Conservation (phyloP, 1,140 invertebrate genomes). For the Drosophila lacertosa region DNA sequence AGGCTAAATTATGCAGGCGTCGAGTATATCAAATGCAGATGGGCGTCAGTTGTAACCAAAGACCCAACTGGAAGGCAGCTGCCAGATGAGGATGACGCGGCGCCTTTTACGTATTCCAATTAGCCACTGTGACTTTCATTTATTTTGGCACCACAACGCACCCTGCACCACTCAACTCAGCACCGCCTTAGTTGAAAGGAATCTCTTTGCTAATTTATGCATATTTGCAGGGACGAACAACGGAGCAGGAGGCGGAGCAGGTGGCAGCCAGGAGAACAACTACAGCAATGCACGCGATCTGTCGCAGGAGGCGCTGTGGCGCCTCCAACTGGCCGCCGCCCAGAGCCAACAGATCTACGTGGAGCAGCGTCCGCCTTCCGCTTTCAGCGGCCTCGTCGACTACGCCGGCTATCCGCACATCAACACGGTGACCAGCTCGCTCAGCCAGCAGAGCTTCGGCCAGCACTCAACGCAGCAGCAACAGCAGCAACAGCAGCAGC, state of each 20-base stretch:
- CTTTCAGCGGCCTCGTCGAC: slow-evolving; percentile 75
- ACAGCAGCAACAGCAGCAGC: slow-evolving; percentile 51
- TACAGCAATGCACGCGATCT: slow-evolving; percentile 95
- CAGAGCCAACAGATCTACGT: slow-evolving; percentile 84
- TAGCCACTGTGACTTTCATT: slow-evolving; percentile 68
- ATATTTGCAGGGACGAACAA: slow-evolving; percentile 65
- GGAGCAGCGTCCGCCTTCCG: slow-evolving; percentile 76
- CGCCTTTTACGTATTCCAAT: slow-evolving; percentile 59
- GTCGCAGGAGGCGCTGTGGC: slow-evolving; percentile 95
- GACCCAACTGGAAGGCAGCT: slow-evolving; percentile 24
- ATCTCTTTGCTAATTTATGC: slow-evolving; percentile 11
- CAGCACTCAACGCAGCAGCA: slow-evolving; percentile 29
- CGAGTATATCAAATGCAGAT: slow-evolving; percentile 29
- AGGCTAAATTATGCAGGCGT: slow-evolving; percentile 26
- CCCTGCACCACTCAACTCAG: neutral
- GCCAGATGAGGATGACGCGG: slow-evolving; percentile 44
- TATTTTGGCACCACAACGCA: slow-evolving; percentile 48
- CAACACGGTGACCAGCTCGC: slow-evolving; percentile 71
- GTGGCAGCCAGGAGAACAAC: slow-evolving; percentile 88
- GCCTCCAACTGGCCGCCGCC: slow-evolving; percentile 92
- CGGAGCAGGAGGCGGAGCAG: slow-evolving; percentile 3
- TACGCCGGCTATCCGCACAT: slow-evolving; percentile 78
- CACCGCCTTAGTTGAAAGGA: neutral
- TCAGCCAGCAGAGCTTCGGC: slow-evolving; percentile 72
- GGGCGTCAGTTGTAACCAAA: neutral